phyloP scores from a whole-genome alignment of 2,888 invertebrate genomes.

The Caenorhabditis sinica region DNA sequence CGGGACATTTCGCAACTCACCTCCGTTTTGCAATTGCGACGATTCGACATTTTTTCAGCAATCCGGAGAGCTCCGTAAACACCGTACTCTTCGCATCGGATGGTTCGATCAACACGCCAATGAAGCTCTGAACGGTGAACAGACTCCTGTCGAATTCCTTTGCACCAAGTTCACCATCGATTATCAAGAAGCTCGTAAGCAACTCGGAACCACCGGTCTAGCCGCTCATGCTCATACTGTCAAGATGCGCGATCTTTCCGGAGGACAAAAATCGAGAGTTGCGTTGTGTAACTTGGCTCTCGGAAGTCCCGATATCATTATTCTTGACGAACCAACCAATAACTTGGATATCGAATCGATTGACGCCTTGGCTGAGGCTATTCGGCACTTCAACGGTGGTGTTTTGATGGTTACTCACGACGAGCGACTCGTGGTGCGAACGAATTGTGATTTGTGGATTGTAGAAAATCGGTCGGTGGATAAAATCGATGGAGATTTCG shows the following conservation, averaged over 20 bases:
- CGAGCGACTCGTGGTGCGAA: constrained; percentile 93
- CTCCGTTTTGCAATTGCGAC: too few species aligned
- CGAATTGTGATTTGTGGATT: constrained; percentile 95
- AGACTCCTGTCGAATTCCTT: constrained; percentile 95
- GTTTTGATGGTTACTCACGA: constrained; percentile 89
- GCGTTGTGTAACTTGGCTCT: constrained; percentile 96
- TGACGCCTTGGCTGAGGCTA: constrained; percentile 97
- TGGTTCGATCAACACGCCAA: constrained; percentile 99
- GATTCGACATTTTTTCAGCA: constrained; percentile 83
- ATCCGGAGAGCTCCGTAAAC: constrained; percentile 92
- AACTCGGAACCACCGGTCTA: constrained; percentile 96
- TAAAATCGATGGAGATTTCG: constrained; percentile 98
- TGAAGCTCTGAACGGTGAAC: constrained; percentile 97
- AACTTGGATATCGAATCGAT: constrained; percentile 99
- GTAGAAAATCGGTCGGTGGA: constrained; percentile 92
- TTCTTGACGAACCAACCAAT: constrained; percentile 99
- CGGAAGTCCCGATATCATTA: constrained; percentile 96
- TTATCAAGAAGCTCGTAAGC: constrained; percentile 89
- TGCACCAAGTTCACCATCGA: constrained; percentile 86
- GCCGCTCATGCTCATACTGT: constrained; percentile 98
- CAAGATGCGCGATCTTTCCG: constrained; percentile 90
- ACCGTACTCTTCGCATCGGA: constrained; percentile 95
- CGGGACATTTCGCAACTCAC: too few species aligned
- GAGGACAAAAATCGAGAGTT: constrained; percentile 89
- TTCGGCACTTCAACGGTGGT: constrained; percentile 87